Evolutionary conservation across 2,888 invertebrate genomes (phyloP), one percentile per base, ranked within the genome.

Genomic region (Sepioteuthis lessoniana): DNA sequence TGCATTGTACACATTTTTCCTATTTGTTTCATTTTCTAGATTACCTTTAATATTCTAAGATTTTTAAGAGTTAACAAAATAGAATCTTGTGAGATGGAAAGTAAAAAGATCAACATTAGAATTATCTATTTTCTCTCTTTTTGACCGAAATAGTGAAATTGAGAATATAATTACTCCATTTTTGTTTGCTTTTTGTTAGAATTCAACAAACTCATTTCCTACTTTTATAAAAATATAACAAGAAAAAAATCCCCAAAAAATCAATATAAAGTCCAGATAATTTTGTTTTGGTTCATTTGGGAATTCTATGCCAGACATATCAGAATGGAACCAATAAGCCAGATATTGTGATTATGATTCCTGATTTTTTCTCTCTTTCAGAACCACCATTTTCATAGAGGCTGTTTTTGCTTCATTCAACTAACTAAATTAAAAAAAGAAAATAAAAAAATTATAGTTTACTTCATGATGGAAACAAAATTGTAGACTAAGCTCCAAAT

Each of bases 191-290:
- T 76, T 60, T 76, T 76, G 76, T 19, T n/a, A 35, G 76, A 76
- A 76, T 76, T 76, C 76, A 76, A 76, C 76, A 76, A 76, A 76
- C 76, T n/a, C 76, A 76, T 76, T 76, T 76, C n/a, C 35, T 76
- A 76, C 5, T 19, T 76, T 76, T 76, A n/a, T 76, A 76, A n/a
- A 76, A 76, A 76, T n/a, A 55, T 28, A 76, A 76, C n/a, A 76
- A 21, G 19, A 16, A 16, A 76, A 28, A 76, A 76, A 76, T 55
- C 13, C 1, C n/a, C 10, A 76, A 1, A 76, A 76, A 76, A 76
- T 76, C 76, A 76, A 76, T 76, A 76, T 76, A 76, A 76, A 76
- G 76, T 76, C 76, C 76, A 76, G 76, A 76, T 76, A 76, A 76
- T 76, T 76, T 76, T 35, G 76, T 76, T 76, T 76, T 76, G 76